Conservation (phyloP, 2,113 vertebrate genomes). For the Dipodomys merriami region DNA sequence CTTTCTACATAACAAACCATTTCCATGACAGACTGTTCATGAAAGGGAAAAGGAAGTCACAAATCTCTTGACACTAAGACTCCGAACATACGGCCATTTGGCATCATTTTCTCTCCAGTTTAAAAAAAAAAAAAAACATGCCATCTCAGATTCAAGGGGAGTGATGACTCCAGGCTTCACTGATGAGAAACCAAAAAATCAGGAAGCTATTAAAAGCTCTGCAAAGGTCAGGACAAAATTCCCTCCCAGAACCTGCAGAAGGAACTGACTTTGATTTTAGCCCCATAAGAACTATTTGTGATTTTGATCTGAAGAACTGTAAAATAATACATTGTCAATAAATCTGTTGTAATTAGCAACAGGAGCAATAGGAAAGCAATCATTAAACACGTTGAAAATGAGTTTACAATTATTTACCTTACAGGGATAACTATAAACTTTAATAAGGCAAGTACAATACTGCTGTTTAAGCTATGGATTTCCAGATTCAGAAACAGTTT, state of each 20-base stretch:
- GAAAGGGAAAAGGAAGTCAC: not conserved
- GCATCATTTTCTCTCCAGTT: not conserved
- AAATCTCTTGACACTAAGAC: not conserved
- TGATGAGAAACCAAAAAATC: not conserved
- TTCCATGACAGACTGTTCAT: not conserved
- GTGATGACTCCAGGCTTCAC: not conserved
- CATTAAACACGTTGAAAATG: not conserved
- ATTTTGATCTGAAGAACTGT: not conserved
- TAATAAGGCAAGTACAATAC: slow-evolving; percentile 60
- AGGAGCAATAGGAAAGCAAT: not conserved
- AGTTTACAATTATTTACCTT: slow-evolving; percentile 18
- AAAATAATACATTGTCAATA: not conserved
- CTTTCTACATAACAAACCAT: not conserved
- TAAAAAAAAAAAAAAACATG: not conserved
- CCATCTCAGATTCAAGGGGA: not conserved
- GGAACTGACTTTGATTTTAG: not conserved
- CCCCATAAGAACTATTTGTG: not conserved
- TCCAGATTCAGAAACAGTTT: slow-evolving; percentile 45
- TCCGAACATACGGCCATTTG: not conserved
- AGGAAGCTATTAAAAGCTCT: not conserved
- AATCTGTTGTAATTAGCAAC: not conserved
- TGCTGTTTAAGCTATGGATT: slow-evolving; percentile 19
- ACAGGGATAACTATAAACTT: slow-evolving; percentile 36
- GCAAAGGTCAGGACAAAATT: not conserved
- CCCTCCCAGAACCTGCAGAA: not conserved